Evolutionary conservation across 2,888 invertebrate species (phyloP), one percentile per base, ranked within the genome.

Genomic region (Drosophila rellima): DNA sequence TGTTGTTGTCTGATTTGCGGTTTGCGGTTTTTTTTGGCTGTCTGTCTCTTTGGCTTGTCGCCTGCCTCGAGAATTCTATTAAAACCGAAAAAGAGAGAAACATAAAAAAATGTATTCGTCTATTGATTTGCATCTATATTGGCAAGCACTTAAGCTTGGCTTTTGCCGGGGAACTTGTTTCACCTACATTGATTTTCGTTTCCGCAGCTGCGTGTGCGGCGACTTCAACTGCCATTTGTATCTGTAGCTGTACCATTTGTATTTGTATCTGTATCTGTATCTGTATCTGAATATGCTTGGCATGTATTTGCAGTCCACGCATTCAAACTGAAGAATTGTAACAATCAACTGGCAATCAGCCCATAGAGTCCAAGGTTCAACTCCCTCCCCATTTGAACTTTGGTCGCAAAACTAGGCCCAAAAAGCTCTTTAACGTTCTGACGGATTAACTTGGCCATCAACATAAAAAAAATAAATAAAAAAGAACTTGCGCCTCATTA

Each of bases 121-220:
- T 85, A 83, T 83, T 83, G 83, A 83, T 83, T 83, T 85, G 85
- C 83, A 83, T 83, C 83, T 82, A 82, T 80, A 67, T 74, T 62
- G 77, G 62, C 68, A 66, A 56, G 82, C 80, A 81, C 80, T 83
- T 74, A 71, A 81, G 70, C 75, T 67, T 73, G 76, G 63, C 69
- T 76, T 73, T 78, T 76, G 48, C 70, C 81, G 45, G 66, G 70
- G 67, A 83, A 83, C 83, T 83, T 78, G 83, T 83, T 83, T 83
- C 83, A 85, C 83, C 85, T 85, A 83, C 83, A 83, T 84, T 82
- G 50, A 70, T 76, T 75, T 78, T 70, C 77, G 77, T 82, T 82
- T 84, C 82, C 82, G 84, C 78, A 83, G 82, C 84, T 84, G 85
- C 82, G 84, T 82, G 84, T 84, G 84, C 75, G 82, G 82, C 78